phyloP scores from a whole-genome alignment of 2,797 vertebrate species.

The Euthynnus affinis region DNA sequence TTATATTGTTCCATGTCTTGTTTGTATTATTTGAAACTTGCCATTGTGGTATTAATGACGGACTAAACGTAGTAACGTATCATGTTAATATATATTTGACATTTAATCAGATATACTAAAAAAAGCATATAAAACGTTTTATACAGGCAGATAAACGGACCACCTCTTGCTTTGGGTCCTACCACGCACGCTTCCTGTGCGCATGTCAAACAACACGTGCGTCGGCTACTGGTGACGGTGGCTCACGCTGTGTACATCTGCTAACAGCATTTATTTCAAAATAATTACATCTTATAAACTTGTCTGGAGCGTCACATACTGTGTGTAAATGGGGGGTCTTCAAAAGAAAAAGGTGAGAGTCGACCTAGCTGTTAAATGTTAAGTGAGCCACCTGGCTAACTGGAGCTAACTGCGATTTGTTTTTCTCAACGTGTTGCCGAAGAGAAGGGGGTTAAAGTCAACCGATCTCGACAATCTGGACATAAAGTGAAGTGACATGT shows the following conservation, averaged over 20 bases:
- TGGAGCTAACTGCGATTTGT: conserved; percentile 52
- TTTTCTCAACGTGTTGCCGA: conserved; percentile 18
- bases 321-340: conserved; percentile 82
- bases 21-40: background rate
- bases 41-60: background rate
- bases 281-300: background rate
- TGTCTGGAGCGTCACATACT: background rate
- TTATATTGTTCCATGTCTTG: background rate
- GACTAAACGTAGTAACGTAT: background rate
- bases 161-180: conserved; percentile 59
- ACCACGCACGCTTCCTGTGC: conserved; percentile 16
- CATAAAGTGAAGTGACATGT: rapidly evolving
- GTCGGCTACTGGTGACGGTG: background rate
- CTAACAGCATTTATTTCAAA: background rate
- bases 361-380: conserved; percentile 1
- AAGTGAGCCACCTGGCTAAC: background rate
- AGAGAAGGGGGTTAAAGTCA: too few relatives aligned
- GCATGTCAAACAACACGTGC: conserved; percentile 80
- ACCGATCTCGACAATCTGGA: rapidly evolving
- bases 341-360: conserved; percentile 87
- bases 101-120: background rate
- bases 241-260: background rate
- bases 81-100: background rate
- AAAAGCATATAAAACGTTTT: conserved; percentile 20
- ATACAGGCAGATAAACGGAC: conserved; percentile 61